Conservation (phyloP, 1,140 invertebrate genomes). For the Neocloeon triangulifer region DNA sequence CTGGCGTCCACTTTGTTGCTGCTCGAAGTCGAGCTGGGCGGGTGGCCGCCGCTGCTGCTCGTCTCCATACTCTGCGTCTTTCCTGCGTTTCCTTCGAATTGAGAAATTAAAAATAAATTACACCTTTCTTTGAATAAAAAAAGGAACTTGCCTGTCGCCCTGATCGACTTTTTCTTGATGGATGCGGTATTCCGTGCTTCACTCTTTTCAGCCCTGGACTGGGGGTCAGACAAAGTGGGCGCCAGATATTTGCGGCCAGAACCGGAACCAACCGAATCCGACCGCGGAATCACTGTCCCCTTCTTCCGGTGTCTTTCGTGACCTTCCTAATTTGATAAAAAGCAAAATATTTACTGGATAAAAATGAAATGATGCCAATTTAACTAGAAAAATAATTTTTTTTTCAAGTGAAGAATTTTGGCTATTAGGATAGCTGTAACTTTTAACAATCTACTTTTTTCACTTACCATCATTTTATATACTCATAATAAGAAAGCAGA, state of each 20-base stretch:
- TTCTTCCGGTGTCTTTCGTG: conserved; percentile 16
- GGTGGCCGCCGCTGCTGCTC: not conserved
- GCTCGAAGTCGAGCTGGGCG: too few relatives aligned
- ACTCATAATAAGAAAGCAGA: too few relatives aligned
- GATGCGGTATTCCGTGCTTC: not conserved
- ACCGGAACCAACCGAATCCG: conserved; percentile 56
- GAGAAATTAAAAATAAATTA: not conserved
- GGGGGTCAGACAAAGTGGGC: conserved; percentile 68
- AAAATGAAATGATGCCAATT: not conserved
- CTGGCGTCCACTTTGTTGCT: too few relatives aligned
- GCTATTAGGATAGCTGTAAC: too few relatives aligned
- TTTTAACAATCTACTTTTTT: too few relatives aligned
- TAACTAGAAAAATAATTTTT: not conserved
- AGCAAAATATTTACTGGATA: not conserved
- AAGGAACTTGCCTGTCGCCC: not conserved
- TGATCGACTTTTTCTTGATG: not conserved
- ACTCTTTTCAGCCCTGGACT: conserved; percentile 46
- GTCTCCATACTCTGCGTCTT: not conserved
- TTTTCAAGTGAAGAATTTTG: not conserved
- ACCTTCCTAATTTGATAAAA: not conserved
- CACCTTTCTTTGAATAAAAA: not conserved
- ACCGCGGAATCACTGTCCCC: conserved; percentile 31
- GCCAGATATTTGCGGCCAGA: conserved; percentile 67
- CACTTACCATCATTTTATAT: too few relatives aligned
- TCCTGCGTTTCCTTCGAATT: not conserved